A percentile compares a stretch with the other conserved stretches of the same genome.
Evolutionary conservation across 2,797 vertebrate species (phyloP).

Genomic region (Pelodytes ibericus): DNA sequence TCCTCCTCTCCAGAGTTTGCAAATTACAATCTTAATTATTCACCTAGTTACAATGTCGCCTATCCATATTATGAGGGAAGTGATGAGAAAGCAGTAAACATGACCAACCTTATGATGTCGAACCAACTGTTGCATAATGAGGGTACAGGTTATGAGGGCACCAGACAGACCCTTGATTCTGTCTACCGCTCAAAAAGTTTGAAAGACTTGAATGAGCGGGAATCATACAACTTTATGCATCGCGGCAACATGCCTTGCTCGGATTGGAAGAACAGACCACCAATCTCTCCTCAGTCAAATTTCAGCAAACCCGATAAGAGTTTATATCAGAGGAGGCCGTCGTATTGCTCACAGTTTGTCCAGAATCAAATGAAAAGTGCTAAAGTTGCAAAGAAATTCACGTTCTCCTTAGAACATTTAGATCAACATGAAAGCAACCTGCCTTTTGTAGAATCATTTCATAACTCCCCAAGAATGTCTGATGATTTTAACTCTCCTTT

Average conservation of each 20-base stretch:
- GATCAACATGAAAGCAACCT: slow-evolving; percentile 28
- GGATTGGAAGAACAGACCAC: slow-evolving; percentile 1
- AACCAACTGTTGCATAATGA: neutral
- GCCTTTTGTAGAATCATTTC: slow-evolving; percentile 27
- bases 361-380: slow-evolving; percentile 55
- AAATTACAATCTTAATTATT: slow-evolving; percentile 23
- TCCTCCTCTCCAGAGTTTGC: neutral
- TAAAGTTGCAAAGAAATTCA: slow-evolving; percentile 61
- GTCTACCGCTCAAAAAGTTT: slow-evolving; percentile 32
- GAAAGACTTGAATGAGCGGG: slow-evolving; percentile 10
- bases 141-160: neutral
- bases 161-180: slow-evolving; percentile 13
- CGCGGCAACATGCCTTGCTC: neutral
- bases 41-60: neutral
- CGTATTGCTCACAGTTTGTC: slow-evolving; percentile 55
- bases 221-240: neutral
- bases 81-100: slow-evolving; percentile 10
- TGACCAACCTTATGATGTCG: neutral
- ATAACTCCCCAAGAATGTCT: slow-evolving; percentile 34
- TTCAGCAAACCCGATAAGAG: slow-evolving; percentile 52
- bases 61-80: neutral
- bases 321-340: slow-evolving; percentile 49
- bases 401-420: slow-evolving; percentile 52
- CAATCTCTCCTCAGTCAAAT: neutral
- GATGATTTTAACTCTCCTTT: slow-evolving; percentile 27